Percentiles rank a stretch among this genome's conserved stretches.
Evolutionary conservation across 2,888 invertebrate genomes (phyloP).

Genomic region (Andrena trimmerana): DNA sequence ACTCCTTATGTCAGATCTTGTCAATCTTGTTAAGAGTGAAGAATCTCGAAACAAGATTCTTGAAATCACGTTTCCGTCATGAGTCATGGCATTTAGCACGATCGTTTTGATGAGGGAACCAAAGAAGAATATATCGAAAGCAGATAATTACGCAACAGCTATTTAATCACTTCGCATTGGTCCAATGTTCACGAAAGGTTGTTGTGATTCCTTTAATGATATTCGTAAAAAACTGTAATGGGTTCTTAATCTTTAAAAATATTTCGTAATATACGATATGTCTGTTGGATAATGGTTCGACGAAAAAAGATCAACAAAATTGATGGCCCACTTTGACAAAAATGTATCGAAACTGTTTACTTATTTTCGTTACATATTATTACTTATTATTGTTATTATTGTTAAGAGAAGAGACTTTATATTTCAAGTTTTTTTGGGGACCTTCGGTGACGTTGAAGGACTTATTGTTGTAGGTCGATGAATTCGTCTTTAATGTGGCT

Average conservation of each 20-base stretch:
- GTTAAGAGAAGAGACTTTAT: too few relatives aligned
- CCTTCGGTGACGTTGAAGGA: too few relatives aligned
- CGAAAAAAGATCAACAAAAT: neutral
- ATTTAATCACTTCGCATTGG: neutral
- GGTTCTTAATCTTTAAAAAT: neutral
- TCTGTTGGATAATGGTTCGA: neutral
- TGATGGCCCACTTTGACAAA: neutral
- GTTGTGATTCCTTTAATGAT: neutral
- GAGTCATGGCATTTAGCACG: neutral
- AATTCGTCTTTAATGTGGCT: too few relatives aligned
- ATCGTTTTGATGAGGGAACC: neutral
- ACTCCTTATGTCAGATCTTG: too few relatives aligned
- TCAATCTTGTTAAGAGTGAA: neutral
- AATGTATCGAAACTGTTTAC: neutral
- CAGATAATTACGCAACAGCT: constrained; percentile 1
- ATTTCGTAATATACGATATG: neutral
- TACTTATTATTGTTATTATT: too few relatives aligned
- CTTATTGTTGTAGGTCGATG: too few relatives aligned
- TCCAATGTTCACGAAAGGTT: constrained; percentile 4
- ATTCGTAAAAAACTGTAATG: neutral
- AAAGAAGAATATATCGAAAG: neutral
- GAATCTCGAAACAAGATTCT: neutral
- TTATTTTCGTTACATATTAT: too few relatives aligned
- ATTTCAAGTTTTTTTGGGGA: too few relatives aligned
- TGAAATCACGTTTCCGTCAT: neutral